Evolutionary conservation across 2,888 invertebrate species (phyloP).

Genomic region (Chalcosyrphus nemorum): DNA sequence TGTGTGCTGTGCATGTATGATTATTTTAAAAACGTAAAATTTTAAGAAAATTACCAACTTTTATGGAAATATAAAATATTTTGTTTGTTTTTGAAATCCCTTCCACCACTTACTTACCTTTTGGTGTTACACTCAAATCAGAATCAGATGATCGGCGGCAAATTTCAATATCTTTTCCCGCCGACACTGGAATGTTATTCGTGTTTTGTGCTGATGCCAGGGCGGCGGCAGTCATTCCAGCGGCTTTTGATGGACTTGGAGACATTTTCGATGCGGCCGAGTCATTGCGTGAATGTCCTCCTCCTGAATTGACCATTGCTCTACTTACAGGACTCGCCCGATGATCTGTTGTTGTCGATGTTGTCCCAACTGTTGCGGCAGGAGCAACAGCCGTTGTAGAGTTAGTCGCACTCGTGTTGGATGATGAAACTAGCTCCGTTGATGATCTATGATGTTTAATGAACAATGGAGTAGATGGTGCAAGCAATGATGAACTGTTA

Average conservation of each 20-base stretch:
- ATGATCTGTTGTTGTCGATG: slow-evolving; percentile 34
- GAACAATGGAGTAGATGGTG: slow-evolving; percentile 80
- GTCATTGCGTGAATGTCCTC: slow-evolving; percentile 40
- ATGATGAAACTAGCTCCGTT: slow-evolving; percentile 75
- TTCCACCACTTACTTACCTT: slow-evolving; percentile 85
- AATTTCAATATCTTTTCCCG: slow-evolving; percentile 82
- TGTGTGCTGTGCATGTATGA: slow-evolving; percentile 43
- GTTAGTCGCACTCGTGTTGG: slow-evolving; percentile 75
- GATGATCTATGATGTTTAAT: slow-evolving; percentile 79
- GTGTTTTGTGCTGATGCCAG: slow-evolving; percentile 76
- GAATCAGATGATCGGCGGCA: slow-evolving; percentile 95
- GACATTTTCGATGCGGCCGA: slow-evolving; percentile 81
- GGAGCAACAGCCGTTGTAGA: slow-evolving; percentile 54
- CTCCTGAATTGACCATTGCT: slow-evolving; percentile 43
- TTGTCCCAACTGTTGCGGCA: slow-evolving; percentile 76
- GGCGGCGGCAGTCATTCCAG: slow-evolving; percentile 44
- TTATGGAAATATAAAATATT: neutral
- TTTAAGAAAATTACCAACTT: neutral
- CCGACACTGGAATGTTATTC: slow-evolving; percentile 77
- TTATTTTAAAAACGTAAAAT: slow-evolving; percentile 3
- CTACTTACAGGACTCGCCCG: slow-evolving; percentile 55
- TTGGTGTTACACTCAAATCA: slow-evolving; percentile 95
- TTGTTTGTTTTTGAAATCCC: neutral
- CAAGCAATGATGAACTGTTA: slow-evolving; percentile 82
- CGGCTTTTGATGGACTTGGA: slow-evolving; percentile 84